Evolutionary conservation across 2,797 vertebrate genomes (phyloP).

Genomic region (Peromyscus attwateri): DNA sequence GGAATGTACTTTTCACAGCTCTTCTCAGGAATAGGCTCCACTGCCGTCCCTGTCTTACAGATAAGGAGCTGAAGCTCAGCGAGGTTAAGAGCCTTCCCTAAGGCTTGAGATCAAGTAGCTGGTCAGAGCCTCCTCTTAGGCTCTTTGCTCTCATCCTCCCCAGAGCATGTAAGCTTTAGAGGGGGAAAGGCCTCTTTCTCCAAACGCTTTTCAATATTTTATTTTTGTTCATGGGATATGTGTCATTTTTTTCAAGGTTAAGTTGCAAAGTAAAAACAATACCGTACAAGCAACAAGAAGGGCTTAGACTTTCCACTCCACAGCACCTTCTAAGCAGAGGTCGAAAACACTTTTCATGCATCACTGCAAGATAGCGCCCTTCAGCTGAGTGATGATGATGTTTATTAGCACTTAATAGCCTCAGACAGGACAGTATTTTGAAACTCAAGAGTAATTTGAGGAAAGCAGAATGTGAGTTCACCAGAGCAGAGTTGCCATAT

Average conservation of each 20-base stretch:
- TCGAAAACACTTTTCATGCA: slow-evolving; percentile 63
- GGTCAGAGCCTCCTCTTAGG: not conserved
- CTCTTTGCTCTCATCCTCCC: not conserved
- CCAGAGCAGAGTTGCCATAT: slow-evolving; percentile 35
- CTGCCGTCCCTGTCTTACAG: not conserved
- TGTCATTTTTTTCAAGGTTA: slow-evolving; percentile 76
- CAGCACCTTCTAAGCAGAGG: slow-evolving; percentile 64
- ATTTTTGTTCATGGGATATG: not conserved
- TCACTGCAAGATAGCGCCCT: slow-evolving; percentile 71
- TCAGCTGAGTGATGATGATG: slow-evolving; percentile 73
- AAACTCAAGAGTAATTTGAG: slow-evolving; percentile 73
- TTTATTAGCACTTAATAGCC: slow-evolving; percentile 77
- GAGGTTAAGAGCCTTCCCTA: not conserved
- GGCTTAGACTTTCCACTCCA: slow-evolving; percentile 57
- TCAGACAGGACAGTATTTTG: slow-evolving; percentile 70
- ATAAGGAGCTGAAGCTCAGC: not conserved
- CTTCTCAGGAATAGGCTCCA: not conserved
- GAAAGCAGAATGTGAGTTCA: slow-evolving; percentile 60
- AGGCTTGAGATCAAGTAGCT: not conserved
- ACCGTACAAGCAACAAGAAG: slow-evolving; percentile 59
- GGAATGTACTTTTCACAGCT: not conserved
- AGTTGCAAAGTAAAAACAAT: slow-evolving; percentile 67
- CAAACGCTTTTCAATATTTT: slow-evolving; percentile 51
- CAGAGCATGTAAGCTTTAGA: not conserved
- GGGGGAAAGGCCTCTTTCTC: not conserved